Evolutionary conservation across 2,888 invertebrate species (phyloP), one percentile per base, ranked within the genome.

Genomic region (Plagodis dolabraria): DNA sequence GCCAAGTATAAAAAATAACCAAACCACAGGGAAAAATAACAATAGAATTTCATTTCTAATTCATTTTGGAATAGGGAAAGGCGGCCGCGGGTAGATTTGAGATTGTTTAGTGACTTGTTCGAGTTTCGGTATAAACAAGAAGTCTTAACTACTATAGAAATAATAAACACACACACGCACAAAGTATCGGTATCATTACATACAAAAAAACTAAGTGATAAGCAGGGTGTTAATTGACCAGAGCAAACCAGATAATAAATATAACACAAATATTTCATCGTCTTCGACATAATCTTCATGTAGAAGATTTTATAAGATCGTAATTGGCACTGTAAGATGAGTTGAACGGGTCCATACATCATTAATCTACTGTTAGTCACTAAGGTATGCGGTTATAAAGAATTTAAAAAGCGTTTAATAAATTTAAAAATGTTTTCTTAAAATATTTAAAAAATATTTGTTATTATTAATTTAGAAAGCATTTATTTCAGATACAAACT

Each of bases 31-130:
- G 50, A 79, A 73, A n/a, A 59, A 64, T 40, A 74, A 74, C 72
- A 75, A 74, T 69, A 73, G 57, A 57, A 67, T 53, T 50, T 60
- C 6, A 33, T 5, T 57, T 69, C 65, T 70, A 71, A 69, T 73
- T 74, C 67, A 65, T 56, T 72, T 64, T 76, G 73, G 77, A 80
- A 79, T 75, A 63, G 68, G 64, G 66, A 74, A 70, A 82, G 80
- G 77, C 83, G 82, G 76, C 47, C 56, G 75, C 76, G 69, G 59
- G 67, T 60, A 50, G 67, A 66, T 73, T 80, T 86, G 87, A 87
- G 87, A 87, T 87, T 82, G 65, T 74, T 72, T 68, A 57, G 68
- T 74, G 83, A 78, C 81, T 76, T 81, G 83, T 83, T 86, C 84
- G 80, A 83, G 80, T 83, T 83, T 76, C 75, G 75, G 71, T 76